Evolutionary conservation across 2,113 vertebrate genomes (phyloP).

Genomic region (Oceanodroma tethys): DNA sequence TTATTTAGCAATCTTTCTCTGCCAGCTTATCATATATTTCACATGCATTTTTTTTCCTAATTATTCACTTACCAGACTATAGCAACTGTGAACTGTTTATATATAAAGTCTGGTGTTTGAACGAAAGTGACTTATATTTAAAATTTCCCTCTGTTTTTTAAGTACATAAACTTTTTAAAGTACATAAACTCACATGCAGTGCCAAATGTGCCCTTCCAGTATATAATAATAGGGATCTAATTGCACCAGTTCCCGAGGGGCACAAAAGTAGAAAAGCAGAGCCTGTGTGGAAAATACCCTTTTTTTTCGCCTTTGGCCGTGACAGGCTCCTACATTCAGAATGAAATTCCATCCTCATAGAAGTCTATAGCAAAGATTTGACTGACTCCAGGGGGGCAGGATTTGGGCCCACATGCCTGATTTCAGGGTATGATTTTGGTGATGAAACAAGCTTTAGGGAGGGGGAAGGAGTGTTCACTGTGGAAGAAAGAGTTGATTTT

Average conservation of each 20-base stretch:
- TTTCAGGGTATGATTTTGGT: slow-evolving; percentile 21
- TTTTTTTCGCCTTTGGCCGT: background rate
- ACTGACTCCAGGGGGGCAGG: background rate
- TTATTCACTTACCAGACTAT: slow-evolving; percentile 25
- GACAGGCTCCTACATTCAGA: background rate
- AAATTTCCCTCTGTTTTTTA: slow-evolving; percentile 14
- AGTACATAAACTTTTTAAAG: background rate
- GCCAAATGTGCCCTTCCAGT: slow-evolving; percentile 41
- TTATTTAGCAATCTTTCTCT: background rate
- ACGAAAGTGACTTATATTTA: slow-evolving; percentile 19
- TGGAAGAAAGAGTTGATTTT: background rate
- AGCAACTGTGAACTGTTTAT: slow-evolving; percentile 42
- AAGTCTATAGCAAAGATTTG: background rate
- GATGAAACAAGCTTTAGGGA: background rate
- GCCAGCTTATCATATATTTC: slow-evolving; percentile 24
- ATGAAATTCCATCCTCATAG: slow-evolving; percentile 47
- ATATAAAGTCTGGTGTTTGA: slow-evolving; percentile 49
- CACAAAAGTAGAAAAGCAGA: slow-evolving; percentile 19
- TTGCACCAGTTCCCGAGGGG: slow-evolving; percentile 22
- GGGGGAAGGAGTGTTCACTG: background rate
- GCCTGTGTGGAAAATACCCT: slow-evolving; percentile 28
- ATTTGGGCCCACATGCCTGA: slow-evolving; percentile 12
- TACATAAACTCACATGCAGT: background rate
- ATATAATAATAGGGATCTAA: slow-evolving; percentile 32
- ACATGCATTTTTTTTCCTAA: background rate